Base-by-base conservation (phyloP, 2,113 vertebrate genomes). In the Xiphias gladius region DNA sequence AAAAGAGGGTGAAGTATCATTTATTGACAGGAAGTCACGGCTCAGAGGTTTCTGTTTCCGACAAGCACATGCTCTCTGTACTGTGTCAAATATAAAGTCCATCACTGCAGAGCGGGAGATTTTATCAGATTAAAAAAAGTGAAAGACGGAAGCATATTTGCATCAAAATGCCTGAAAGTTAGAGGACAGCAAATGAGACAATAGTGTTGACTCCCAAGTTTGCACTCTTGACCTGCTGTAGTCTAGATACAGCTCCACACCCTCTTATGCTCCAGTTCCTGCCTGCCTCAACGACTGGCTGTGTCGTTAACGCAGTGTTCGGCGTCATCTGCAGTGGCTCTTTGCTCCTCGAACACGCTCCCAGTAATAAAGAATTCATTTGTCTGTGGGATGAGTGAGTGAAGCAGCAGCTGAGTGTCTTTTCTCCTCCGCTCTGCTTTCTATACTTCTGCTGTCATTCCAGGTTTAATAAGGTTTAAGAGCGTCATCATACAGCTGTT, bases 311-410 rank as follows among this genome's bases (percentile, higher is more conserved):
- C 76, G 71, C 50, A 10, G 26, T 37, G 63, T 75, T 78, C 75
- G 54, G n/a, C 61, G 73, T 77, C 64, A 46, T 84, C 67, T 73
- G 52, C 69, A 55, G 46, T 37, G 67, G 26, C 46, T 81, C 57
- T 67, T 54, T 48, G 48, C 76, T 76, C 66, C 71, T 69, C 28
- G 66, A 74, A 54, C 66, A 61, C 50, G 37, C 76, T 69, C 46
- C 16, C 3, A 55, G 55, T 62, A 10, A 83, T 90, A 57, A 89
- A 89, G 61, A 76, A 85, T 86, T 88, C 17, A 87, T 80, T 24
- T 14, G 62, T 73, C 0, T 46, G 3, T 9, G 70, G 22, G 20
- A 22, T 69, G 69, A 74, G 59, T 57, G 73, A 79, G 41, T 19
- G 32, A 52, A 16, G 30, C 14, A 39, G 68, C 26, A 39, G 55